Evolutionary conservation across 1,140 invertebrate species (phyloP).

Genomic region (Bacillus rossius): DNA sequence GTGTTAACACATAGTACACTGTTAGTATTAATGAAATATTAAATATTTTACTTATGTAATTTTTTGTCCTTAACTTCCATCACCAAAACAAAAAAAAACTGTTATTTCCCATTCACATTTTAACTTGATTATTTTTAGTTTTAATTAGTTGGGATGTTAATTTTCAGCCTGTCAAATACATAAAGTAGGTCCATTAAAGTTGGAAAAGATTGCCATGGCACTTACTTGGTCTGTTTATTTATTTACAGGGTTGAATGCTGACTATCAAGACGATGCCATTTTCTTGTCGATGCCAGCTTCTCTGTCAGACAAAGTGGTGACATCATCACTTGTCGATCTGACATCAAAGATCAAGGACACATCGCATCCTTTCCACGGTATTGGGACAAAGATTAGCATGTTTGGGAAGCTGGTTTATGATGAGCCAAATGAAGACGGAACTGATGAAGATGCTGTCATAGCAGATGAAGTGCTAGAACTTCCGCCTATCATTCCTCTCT

Average conservation of each 20-base stretch:
- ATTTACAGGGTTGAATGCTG: background rate
- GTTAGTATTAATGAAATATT: no score
- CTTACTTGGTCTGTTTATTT: no score
- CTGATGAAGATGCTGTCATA: constrained; percentile 34
- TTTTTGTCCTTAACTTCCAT: no score
- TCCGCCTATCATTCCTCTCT: constrained; percentile 37
- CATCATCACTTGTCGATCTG: constrained; percentile 37
- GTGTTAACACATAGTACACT: no score
- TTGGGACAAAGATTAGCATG: constrained; percentile 38
- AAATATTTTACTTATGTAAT: no score
- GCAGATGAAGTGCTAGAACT: constrained; percentile 51
- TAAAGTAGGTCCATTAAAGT: no score
- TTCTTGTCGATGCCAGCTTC: constrained; percentile 35
- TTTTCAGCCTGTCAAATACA: no score
- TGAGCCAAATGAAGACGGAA: background rate
- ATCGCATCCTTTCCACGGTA: constrained; percentile 40
- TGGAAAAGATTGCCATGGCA: no score
- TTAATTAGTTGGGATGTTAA: no score
- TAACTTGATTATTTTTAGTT: no score
- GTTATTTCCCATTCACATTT: no score
- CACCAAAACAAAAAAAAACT: no score
- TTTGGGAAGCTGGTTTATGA: background rate
- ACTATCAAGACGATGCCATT: constrained; percentile 4
- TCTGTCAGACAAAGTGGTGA: constrained; percentile 40
- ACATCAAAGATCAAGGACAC: constrained; percentile 42